Percentiles rank a stretch among this genome's conserved stretches.
phyloP scores from a whole-genome alignment of 92 coral and sea anemone species.

The Actinostola sp. region DNA sequence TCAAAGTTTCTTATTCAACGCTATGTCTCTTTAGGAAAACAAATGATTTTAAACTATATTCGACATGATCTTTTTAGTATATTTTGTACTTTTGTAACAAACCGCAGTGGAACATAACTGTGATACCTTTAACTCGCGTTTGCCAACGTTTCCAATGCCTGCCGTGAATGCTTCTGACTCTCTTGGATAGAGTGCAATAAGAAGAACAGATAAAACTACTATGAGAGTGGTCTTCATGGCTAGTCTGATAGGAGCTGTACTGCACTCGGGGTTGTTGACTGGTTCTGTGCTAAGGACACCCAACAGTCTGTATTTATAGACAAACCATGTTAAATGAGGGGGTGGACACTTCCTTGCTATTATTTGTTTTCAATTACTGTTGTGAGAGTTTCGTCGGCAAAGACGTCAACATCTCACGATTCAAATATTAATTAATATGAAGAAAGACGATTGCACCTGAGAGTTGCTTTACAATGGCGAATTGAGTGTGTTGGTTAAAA shows the following conservation, averaged over 20 bases:
- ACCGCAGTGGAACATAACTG: not conserved
- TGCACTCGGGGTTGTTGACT: not conserved
- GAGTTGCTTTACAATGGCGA: no score
- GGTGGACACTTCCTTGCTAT: slow-evolving; percentile 10
- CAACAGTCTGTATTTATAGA: slow-evolving; percentile 21
- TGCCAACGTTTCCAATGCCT: slow-evolving; percentile 54
- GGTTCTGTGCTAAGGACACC: not conserved
- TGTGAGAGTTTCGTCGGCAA: slow-evolving; percentile 14
- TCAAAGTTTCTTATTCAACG: no score
- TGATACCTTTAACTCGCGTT: slow-evolving; percentile 32
- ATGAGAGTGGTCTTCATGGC: slow-evolving; percentile 43
- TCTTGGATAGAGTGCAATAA: slow-evolving; percentile 44
- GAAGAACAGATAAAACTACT: slow-evolving; percentile 33
- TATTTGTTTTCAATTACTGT: slow-evolving; percentile 37
- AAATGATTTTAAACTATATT: no score
- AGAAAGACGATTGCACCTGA: no score
- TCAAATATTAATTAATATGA: slow-evolving; percentile 1
- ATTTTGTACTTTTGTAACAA: no score
- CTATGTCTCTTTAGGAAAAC: no score
- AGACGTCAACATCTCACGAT: slow-evolving; percentile 20
- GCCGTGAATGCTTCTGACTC: slow-evolving; percentile 46
- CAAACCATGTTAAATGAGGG: slow-evolving; percentile 6
- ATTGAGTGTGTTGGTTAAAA: no score
- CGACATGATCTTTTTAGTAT: no score
- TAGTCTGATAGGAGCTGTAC: not conserved